phyloP scores from a whole-genome alignment of 2,888 invertebrate species.

The Andrena camellia region DNA sequence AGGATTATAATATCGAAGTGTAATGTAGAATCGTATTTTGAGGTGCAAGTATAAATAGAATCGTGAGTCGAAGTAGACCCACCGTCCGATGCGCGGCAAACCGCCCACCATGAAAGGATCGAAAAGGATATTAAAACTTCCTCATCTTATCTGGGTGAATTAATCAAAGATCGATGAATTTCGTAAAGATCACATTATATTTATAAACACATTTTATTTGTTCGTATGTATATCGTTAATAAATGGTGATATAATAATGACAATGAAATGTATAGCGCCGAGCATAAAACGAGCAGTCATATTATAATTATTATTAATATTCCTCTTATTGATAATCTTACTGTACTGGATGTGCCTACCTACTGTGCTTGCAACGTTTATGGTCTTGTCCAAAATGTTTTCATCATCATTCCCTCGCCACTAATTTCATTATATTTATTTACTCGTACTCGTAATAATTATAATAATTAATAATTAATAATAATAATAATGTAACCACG shows the following conservation, averaged over 20 bases:
- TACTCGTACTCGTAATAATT: slow-evolving; percentile 75
- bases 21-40: no score
- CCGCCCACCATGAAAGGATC: background rate
- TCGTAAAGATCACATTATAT: slow-evolving; percentile 75
- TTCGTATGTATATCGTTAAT: slow-evolving; percentile 83
- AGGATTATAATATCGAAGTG: no score
- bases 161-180: slow-evolving; percentile 54
- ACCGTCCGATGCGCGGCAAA: no score
- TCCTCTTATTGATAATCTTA: slow-evolving; percentile 76
- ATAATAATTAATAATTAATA: slow-evolving; percentile 70
- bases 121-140: background rate
- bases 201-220: slow-evolving; percentile 84
- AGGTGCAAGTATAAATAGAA: no score
- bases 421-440: slow-evolving; percentile 69
- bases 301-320: slow-evolving; percentile 82
- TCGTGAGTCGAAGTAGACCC: no score
- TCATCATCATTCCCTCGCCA: slow-evolving; percentile 20
- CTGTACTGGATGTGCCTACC: slow-evolving; percentile 79
- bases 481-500: slow-evolving; percentile 78
- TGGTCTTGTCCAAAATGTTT: slow-evolving; percentile 74
- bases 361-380: slow-evolving; percentile 79
- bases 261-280: slow-evolving; percentile 85
- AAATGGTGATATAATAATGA: slow-evolving; percentile 84
- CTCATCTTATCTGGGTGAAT: slow-evolving; percentile 15
- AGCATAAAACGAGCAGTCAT: slow-evolving; percentile 83